Conservation (phyloP, 2,113 vertebrate genomes). For the Fulmarus glacialis region DNA sequence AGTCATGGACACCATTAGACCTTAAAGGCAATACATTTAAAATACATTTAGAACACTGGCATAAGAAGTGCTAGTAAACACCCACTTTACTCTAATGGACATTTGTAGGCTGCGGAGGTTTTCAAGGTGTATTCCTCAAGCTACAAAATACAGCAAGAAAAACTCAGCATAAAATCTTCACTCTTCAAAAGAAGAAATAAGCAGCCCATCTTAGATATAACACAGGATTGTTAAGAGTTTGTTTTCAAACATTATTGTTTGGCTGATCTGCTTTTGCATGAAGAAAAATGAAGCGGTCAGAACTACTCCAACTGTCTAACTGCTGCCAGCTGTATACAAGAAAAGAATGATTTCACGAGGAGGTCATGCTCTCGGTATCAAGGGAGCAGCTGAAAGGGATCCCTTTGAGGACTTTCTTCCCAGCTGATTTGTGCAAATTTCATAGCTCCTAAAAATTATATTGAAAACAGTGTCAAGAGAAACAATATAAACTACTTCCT, state of each 20-base stretch:
- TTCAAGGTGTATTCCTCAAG: neutral
- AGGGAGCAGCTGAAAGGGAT: neutral
- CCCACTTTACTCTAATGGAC: neutral
- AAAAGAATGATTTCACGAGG: neutral
- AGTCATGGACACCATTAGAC: neutral
- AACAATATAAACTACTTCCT: neutral
- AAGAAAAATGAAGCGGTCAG: neutral
- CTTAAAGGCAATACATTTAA: neutral
- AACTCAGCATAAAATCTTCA: neutral
- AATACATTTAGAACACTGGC: neutral
- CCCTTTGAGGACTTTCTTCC: neutral
- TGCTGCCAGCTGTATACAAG: neutral
- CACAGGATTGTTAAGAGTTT: neutral
- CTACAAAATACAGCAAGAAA: neutral
- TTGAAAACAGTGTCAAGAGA: neutral
- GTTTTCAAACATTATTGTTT: neutral
- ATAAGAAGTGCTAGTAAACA: neutral
- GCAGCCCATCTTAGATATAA: neutral
- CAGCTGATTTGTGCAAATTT: neutral
- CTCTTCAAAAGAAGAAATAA: neutral
- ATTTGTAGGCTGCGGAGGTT: neutral
- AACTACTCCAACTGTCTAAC: neutral
- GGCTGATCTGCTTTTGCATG: neutral
- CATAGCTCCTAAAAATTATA: neutral
- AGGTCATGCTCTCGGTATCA: neutral